These are phyloP conservation scores for Baccha elongata DNA, from an alignment of 2,888 invertebrate species.

Conservation along the genomic window DNA sequence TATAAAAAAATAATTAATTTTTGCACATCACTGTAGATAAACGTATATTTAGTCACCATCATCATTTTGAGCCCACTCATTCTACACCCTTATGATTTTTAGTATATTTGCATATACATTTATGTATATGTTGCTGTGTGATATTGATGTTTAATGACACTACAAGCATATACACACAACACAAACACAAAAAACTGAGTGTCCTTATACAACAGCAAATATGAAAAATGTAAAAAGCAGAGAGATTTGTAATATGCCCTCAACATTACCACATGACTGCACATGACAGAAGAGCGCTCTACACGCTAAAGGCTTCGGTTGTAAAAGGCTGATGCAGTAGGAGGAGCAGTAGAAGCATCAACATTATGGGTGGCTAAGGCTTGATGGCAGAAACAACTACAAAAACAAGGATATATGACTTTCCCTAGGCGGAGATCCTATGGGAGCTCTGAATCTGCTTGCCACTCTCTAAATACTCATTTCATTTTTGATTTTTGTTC, in stretches of 20 bases:
- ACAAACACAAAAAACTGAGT: slow-evolving; percentile 42
- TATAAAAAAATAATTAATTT: neutral
- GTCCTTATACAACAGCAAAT: slow-evolving; percentile 59
- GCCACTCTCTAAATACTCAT: slow-evolving; percentile 65
- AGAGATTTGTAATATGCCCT: slow-evolving; percentile 69
- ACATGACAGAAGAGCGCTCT: slow-evolving; percentile 70
- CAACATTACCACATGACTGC: slow-evolving; percentile 73
- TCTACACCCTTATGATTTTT: slow-evolving; percentile 25
- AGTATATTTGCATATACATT: slow-evolving; percentile 12
- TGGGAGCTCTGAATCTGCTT: slow-evolving; percentile 28
- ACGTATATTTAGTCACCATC: slow-evolving; percentile 48
- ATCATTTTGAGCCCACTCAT: slow-evolving; percentile 44
- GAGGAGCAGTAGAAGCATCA: slow-evolving; percentile 3
- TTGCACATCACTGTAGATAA: neutral
- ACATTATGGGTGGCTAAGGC: neutral
- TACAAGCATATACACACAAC: slow-evolving; percentile 11
- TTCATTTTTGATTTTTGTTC: slow-evolving; percentile 66
- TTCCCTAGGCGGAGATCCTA: slow-evolving; percentile 59
- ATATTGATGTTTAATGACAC: slow-evolving; percentile 31
- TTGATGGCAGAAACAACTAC: neutral
- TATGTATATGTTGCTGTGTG: slow-evolving; percentile 33
- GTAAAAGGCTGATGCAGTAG: slow-evolving; percentile 49
- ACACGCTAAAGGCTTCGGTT: slow-evolving; percentile 67
- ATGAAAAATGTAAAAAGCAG: slow-evolving; percentile 65
- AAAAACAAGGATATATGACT: slow-evolving; percentile 37